phyloP scores from a whole-genome alignment of 1,140 invertebrate genomes.

The Tribolium castaneum region DNA sequence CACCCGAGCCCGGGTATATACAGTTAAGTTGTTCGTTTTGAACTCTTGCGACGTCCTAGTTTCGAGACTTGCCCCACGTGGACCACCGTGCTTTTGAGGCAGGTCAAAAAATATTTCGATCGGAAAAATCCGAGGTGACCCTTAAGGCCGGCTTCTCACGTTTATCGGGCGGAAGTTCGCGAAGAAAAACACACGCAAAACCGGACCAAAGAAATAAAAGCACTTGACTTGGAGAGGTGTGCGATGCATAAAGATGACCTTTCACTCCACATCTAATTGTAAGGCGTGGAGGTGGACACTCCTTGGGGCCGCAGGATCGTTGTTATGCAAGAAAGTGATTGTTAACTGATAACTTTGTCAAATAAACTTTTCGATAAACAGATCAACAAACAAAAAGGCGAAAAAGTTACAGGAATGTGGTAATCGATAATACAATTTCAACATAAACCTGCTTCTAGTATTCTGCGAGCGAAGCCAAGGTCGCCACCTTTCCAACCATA shows the following conservation, averaged over 20 bases:
- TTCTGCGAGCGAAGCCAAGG: constrained; percentile 7
- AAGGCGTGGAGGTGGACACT: constrained; percentile 10
- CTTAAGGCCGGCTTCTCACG: neutral
- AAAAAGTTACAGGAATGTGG: neutral
- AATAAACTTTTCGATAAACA: neutral
- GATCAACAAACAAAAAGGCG: neutral
- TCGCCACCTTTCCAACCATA: neutral
- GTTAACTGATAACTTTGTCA: neutral
- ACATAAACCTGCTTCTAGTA: constrained; percentile 9
- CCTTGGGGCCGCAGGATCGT: neutral
- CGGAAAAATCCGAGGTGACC: neutral
- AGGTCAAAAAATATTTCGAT: neutral
- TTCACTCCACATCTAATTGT: constrained; percentile 35
- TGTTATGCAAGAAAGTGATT: neutral
- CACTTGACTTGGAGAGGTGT: neutral
- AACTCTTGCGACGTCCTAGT: constrained; percentile 29
- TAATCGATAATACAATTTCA: constrained; percentile 20
- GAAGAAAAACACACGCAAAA: neutral
- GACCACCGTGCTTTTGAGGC: neutral
- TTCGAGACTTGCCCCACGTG: constrained; percentile 1
- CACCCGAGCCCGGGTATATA: constrained; percentile 2
- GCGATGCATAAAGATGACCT: constrained; percentile 28
- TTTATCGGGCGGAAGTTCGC: neutral
- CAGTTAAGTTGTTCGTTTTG: constrained; percentile 30
- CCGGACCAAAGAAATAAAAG: constrained; percentile 9